Conservation (phyloP, 2,113 vertebrate species). For the Protobothrops mucrosquamatus region DNA sequence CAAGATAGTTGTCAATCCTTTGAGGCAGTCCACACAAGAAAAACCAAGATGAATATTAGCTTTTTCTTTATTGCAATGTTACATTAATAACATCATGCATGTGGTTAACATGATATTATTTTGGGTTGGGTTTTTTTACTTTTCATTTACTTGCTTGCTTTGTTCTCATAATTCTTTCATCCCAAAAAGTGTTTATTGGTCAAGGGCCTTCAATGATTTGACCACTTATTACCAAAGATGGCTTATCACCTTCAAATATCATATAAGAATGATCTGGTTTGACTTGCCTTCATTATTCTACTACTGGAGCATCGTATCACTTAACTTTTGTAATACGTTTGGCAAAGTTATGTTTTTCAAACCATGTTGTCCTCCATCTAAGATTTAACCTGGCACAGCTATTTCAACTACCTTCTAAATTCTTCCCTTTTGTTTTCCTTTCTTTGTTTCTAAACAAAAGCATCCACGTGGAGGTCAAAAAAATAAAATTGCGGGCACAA, state of each 20-base stretch:
- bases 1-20: background rate
- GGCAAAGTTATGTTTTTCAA: background rate
- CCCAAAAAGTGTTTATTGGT: slow-evolving; percentile 75
- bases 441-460: background rate
- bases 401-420: background rate
- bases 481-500: background rate
- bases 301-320: background rate
- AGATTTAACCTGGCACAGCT: background rate
- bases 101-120: slow-evolving; percentile 76
- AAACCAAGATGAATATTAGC: background rate
- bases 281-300: slow-evolving; percentile 1
- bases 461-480: background rate
- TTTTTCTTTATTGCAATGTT: background rate
- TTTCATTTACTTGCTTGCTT: slow-evolving; percentile 78
- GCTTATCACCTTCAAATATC: slow-evolving; percentile 62
- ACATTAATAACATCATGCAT: slow-evolving; percentile 16
- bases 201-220: slow-evolving; percentile 70
- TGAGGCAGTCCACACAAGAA: background rate
- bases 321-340: background rate
- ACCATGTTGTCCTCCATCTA: background rate
- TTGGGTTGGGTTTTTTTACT: slow-evolving; percentile 79
- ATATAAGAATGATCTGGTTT: slow-evolving; percentile 22
- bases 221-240: slow-evolving; percentile 66
- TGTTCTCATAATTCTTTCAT: slow-evolving; percentile 60
- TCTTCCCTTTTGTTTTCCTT: background rate